phyloP scores from a whole-genome alignment of 2,888 invertebrate species.

The Drosophila merina region DNA sequence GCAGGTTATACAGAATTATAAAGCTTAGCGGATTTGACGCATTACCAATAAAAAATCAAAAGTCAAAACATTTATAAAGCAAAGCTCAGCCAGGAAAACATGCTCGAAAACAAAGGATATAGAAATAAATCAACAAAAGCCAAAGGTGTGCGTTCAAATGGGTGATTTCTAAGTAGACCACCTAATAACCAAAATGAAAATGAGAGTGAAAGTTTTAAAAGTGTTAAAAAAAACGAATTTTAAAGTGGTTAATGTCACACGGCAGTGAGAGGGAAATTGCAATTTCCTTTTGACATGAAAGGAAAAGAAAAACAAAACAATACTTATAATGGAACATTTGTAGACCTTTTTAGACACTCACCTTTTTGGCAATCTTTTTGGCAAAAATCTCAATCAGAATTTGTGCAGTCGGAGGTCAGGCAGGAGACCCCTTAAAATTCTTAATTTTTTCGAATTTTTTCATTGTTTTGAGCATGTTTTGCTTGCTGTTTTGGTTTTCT shows the following conservation, averaged over 20 bases:
- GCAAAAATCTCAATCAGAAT: conserved; percentile 4
- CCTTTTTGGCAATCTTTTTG: conserved; percentile 45
- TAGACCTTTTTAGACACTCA: conserved; percentile 52
- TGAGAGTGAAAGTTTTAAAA: conserved; percentile 26
- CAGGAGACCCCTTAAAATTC: neutral
- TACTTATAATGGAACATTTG: conserved; percentile 31
- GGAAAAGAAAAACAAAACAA: conserved; percentile 36
- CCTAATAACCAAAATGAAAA: conserved; percentile 36
- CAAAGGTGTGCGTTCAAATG: conserved; percentile 19
- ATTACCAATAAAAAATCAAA: conserved; percentile 51
- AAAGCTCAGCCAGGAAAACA: conserved; percentile 65
- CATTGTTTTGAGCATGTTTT: conserved; percentile 56
- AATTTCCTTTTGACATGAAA: conserved; percentile 15
- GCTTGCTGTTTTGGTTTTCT: conserved; percentile 50
- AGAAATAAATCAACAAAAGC: conserved; percentile 23
- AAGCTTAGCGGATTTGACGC: conserved; percentile 6
- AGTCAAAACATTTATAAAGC: conserved; percentile 2
- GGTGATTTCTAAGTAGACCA: conserved; percentile 36
- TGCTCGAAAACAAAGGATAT: conserved; percentile 55
- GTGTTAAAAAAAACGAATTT: conserved; percentile 40
- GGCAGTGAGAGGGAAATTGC: neutral
- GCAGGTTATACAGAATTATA: neutral
- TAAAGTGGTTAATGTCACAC: conserved; percentile 17
- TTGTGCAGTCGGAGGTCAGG: conserved; percentile 1
- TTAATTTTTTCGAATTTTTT: neutral